These are phyloP conservation scores for Syngnathus floridae DNA, from an alignment of 2,113 vertebrate species.

Conservation along the genomic window DNA sequence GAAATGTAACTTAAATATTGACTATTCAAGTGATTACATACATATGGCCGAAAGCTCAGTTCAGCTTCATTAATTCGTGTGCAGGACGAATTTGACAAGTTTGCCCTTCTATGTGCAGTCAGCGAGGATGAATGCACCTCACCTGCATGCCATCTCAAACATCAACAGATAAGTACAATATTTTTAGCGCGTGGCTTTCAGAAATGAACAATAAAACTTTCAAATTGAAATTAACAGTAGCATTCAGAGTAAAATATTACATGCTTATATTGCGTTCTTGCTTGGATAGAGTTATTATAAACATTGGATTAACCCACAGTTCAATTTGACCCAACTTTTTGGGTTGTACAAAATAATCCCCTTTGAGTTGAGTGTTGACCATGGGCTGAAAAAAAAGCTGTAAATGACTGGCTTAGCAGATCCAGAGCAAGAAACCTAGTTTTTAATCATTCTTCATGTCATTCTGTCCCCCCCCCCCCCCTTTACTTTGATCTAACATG, in stretches of 20 bases:
- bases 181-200: background rate
- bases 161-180: background rate
- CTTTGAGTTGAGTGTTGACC: background rate
- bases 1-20: background rate
- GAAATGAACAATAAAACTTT: background rate
- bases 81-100: slow-evolving; percentile 2
- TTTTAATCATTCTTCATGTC: background rate
- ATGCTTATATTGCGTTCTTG: background rate
- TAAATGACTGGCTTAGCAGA: background rate
- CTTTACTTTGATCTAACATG: background rate
- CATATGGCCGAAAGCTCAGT: background rate
- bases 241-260: background rate
- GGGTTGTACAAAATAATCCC: too few relatives aligned
- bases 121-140: slow-evolving; percentile 7
- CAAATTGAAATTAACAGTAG: background rate
- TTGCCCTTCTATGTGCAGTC: background rate
- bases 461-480: background rate
- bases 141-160: slow-evolving; percentile 8
- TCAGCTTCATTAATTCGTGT: background rate
- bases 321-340: too few relatives aligned
- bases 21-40: background rate
- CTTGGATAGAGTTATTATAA: background rate
- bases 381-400: background rate
- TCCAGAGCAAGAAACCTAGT: background rate
- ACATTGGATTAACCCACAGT: too few relatives aligned